These are phyloP conservation scores for Circaetus cinerascens DNA, from an alignment of 2,113 vertebrate genomes.

Conservation along the genomic window DNA sequence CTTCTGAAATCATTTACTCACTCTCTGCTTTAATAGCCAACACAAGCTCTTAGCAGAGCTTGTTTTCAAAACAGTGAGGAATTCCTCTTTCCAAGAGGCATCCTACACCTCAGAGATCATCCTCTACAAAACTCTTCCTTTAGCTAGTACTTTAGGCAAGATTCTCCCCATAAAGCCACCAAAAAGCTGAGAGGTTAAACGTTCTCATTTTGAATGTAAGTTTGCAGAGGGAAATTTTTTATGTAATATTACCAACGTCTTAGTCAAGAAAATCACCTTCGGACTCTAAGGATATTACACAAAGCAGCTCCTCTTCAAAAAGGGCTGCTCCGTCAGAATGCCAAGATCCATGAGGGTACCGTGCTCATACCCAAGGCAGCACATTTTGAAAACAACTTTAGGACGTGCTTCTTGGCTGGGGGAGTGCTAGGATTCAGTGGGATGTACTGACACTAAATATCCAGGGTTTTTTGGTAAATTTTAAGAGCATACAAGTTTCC, in stretches of 20 bases:
- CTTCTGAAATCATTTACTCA: background rate
- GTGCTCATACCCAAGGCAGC: fast-evolving
- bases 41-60: background rate
- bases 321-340: background rate
- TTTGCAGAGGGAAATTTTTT: background rate
- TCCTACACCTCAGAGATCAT: background rate
- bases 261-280: background rate
- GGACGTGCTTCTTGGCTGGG: background rate
- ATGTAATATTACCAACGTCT: background rate
- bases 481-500: background rate
- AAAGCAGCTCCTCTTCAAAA: background rate
- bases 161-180: background rate
- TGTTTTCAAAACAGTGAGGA: background rate
- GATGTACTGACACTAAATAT: background rate
- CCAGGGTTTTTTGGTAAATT: background rate
- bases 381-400: background rate
- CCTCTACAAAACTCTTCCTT: background rate
- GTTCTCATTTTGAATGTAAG: background rate
- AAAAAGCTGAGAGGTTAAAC: background rate
- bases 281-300: background rate
- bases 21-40: background rate
- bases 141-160: background rate
- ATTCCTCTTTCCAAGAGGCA: background rate
- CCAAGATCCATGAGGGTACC: background rate
- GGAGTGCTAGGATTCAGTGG: background rate